phyloP scores from a whole-genome alignment of 2,888 invertebrate species.

The Gastracanthus pulcherrimus region DNA sequence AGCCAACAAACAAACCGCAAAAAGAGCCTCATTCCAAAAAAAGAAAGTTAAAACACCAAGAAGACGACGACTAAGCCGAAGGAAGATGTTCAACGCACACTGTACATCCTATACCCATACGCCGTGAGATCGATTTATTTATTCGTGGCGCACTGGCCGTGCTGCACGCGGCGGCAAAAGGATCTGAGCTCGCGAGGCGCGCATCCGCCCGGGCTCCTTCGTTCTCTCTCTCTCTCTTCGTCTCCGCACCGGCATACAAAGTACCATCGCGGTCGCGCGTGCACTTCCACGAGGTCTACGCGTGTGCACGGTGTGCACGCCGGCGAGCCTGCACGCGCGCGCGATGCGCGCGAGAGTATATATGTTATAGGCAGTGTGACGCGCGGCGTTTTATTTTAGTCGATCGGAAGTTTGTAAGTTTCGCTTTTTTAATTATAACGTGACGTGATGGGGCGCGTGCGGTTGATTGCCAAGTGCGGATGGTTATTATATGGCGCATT shows the following conservation, averaged over 20 bases:
- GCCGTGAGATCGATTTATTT: slow-evolving; percentile 16
- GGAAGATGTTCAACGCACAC: no score
- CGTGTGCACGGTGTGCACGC: background rate
- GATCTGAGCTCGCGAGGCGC: slow-evolving; percentile 4
- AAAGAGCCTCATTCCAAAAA: background rate
- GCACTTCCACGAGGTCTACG: background rate
- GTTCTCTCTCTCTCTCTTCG: background rate
- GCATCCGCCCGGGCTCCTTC: slow-evolving; percentile 5
- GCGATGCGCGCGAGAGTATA: no score
- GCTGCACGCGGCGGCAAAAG: slow-evolving; percentile 22
- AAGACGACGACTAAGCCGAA: background rate
- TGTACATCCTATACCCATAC: no score
- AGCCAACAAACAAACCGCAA: background rate
- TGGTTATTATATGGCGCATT: no score
- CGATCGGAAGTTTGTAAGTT: no score
- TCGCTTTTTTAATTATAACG: no score
- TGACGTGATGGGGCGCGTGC: no score
- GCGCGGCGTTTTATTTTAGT: no score
- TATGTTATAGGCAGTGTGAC: no score
- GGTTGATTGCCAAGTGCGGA: no score
- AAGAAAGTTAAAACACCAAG: background rate
- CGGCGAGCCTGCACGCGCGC: background rate
- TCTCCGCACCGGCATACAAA: slow-evolving; percentile 38
- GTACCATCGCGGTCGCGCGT: background rate
- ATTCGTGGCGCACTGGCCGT: background rate